Conservation (phyloP, 2,888 invertebrate genomes). For the Netelia inedita region DNA sequence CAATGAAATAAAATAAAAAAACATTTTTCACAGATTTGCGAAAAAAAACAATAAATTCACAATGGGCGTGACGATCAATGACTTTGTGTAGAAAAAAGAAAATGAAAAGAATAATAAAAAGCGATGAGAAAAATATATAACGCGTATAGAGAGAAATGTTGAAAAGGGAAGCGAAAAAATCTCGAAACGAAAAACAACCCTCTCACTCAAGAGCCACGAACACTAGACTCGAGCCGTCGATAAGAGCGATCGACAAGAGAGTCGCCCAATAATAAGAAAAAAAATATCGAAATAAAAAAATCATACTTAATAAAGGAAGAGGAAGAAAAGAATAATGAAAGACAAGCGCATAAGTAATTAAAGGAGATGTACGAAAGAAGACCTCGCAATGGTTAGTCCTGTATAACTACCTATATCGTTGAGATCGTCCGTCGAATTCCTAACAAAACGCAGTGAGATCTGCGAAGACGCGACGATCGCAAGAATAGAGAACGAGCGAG, state of each 20-base stretch:
- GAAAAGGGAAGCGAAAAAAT: slow-evolving; percentile 18
- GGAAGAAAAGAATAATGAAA: neutral
- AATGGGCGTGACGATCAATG: slow-evolving; percentile 15
- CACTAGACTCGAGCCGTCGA: slow-evolving; percentile 6
- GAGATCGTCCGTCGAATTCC: slow-evolving; percentile 42
- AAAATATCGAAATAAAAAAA: neutral
- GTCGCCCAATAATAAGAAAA: slow-evolving; percentile 28
- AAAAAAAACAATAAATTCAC: slow-evolving; percentile 4
- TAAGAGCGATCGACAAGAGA: slow-evolving; percentile 15
- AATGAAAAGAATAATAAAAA: neutral
- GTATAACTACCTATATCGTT: slow-evolving; percentile 14
- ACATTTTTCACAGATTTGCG: neutral
- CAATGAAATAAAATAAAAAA: neutral
- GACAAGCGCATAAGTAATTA: neutral
- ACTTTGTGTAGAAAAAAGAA: neutral
- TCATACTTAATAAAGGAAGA: slow-evolving; percentile 31
- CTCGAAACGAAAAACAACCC: neutral
- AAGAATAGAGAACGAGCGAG: neutral
- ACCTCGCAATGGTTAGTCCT: slow-evolving; percentile 50
- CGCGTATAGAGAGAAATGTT: slow-evolving; percentile 3
- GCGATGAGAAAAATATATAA: neutral
- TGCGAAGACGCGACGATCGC: slow-evolving; percentile 1
- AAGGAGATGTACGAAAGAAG: neutral
- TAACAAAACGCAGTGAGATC: slow-evolving; percentile 21
- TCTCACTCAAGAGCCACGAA: slow-evolving; percentile 29